Base-by-base conservation (phyloP, 2,888 invertebrate genomes). In the Hypolimnas misippus region DNA sequence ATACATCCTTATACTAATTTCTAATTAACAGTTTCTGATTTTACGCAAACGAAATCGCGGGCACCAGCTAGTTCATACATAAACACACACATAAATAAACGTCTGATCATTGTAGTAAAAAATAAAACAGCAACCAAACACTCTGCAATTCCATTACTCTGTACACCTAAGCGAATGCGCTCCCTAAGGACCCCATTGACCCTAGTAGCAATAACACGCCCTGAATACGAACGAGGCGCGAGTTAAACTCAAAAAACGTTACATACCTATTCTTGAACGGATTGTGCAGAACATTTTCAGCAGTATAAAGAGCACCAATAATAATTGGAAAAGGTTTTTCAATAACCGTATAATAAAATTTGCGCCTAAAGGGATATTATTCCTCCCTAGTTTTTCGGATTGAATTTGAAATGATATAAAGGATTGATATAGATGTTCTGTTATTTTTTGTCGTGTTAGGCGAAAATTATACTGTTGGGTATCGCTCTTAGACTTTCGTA, bases 181-280 rank as follows among this genome's bases (percentile, higher is more conserved):
- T 57, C 63, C 62, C 54, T 42, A 54, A 53, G 63, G 57, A 49
- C 57, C 16, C 44, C 40, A 16, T 66, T 53, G 66, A 66, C 66
- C 66, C 54, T 63, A 54, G 38, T 38, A 29, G 38, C 49, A 40
- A 57, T 57, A 60, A 61, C 60, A 54, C 57, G 53, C 12, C 31
- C 59, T 53, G 62, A 66, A 66, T 66, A 66, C 62, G 52, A 62
- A 66, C 14, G 16, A 44, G 59, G n/a, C n/a, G n/a, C n/a, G n/a
- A 63, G 44, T 49, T 59, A 55, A 63, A 58, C 46, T 29, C 44
- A 29, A 14, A 46, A 51, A 31, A 58, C 44, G 57, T 62, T 52
- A 57, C 51, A 62, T 38, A 31, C 42, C 56, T 56, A 52, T 35
- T n/a, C 52, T 16, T 52, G 33, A 54, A 12, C 29, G 53, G 53